Percentiles rank a stretch among this genome's conserved stretches.
These are phyloP conservation scores for Larimichthys crocea DNA, from an alignment of 2,113 vertebrate genomes.

Conservation along the genomic window DNA sequence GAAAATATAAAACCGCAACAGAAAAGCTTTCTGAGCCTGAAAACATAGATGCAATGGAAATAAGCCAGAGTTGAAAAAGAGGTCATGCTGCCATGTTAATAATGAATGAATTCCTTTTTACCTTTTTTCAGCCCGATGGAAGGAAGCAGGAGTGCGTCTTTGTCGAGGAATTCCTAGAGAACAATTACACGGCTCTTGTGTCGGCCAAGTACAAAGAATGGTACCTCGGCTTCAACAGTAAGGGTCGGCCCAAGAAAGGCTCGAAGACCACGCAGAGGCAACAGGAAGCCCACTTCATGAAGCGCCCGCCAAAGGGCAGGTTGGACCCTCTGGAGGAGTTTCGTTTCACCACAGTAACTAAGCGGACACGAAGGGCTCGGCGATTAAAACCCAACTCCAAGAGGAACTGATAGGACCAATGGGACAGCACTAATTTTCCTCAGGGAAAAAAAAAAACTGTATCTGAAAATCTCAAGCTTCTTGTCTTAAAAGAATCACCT, in stretches of 20 bases:
- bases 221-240: slow-evolving; percentile 88
- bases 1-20: neutral
- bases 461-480: slow-evolving; percentile 70
- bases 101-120: slow-evolving; percentile 14
- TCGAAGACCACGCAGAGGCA: slow-evolving; percentile 84
- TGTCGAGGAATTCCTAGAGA: slow-evolving; percentile 88
- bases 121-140: slow-evolving; percentile 80
- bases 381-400: slow-evolving; percentile 82
- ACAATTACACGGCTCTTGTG: slow-evolving; percentile 88
- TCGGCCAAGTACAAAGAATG: slow-evolving; percentile 88
- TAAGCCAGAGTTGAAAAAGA: neutral
- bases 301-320: slow-evolving; percentile 82
- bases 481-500: slow-evolving; percentile 67
- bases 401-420: slow-evolving; percentile 74
- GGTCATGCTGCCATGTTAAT: neutral
- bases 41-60: neutral
- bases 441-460: slow-evolving; percentile 14
- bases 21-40: too few species aligned
- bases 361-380: slow-evolving; percentile 86
- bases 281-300: slow-evolving; percentile 89
- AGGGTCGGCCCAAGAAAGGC: slow-evolving; percentile 85
- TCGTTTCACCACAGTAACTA: slow-evolving; percentile 87
- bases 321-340: slow-evolving; percentile 84
- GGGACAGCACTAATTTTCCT: slow-evolving; percentile 66
- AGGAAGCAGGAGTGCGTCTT: slow-evolving; percentile 87